These are phyloP conservation scores for Hippotragus niger DNA, from an alignment of 2,113 vertebrate species.

Conservation along the genomic window DNA sequence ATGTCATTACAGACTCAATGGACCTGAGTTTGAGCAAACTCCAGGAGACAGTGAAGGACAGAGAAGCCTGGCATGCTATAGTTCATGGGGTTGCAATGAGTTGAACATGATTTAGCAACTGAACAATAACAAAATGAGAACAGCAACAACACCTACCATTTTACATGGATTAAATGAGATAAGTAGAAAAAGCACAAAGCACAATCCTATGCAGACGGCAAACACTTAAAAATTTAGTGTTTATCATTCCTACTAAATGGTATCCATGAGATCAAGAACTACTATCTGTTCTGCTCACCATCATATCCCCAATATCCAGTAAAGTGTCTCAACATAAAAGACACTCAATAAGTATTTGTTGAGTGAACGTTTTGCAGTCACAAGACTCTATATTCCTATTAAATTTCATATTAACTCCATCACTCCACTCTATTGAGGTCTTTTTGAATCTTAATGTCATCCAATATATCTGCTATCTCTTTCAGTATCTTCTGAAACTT, in stretches of 20 bases:
- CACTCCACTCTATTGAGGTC: not conserved
- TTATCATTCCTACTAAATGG: not conserved
- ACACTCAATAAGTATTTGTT: not conserved
- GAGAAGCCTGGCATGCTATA: not conserved
- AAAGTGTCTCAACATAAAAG: not conserved
- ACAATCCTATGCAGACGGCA: not conserved
- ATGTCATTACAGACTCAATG: not conserved
- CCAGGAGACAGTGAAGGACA: not conserved
- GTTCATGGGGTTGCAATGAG: not conserved
- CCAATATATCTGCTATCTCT: not conserved
- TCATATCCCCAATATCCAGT: not conserved
- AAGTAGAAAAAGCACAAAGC: not conserved
- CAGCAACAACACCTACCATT: not conserved
- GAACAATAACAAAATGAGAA: not conserved
- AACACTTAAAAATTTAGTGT: not conserved
- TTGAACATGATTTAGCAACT: not conserved
- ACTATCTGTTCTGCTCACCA: not conserved
- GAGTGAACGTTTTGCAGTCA: not conserved
- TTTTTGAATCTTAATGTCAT: constrained; percentile 9
- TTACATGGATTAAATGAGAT: not conserved
- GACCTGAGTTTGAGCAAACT: not conserved
- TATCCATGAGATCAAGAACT: not conserved
- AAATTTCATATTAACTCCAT: not conserved
- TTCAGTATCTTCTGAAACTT: not conserved
- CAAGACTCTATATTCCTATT: not conserved